phyloP scores from a whole-genome alignment of 2,888 invertebrate species.

The Apodemia zela region DNA sequence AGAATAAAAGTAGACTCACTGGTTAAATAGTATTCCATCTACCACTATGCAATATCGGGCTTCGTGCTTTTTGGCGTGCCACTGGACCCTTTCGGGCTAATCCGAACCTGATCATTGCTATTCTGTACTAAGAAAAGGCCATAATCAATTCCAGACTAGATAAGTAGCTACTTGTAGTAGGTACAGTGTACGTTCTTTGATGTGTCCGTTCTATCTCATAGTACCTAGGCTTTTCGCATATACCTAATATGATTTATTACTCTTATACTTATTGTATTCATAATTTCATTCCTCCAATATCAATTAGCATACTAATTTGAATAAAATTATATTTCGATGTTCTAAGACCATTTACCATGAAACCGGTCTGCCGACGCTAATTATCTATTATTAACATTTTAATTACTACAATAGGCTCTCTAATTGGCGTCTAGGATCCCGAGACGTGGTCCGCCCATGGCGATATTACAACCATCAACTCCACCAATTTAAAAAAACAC shows the following conservation, averaged over 20 bases:
- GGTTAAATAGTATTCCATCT: no score
- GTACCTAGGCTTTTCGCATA: no score
- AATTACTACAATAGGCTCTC: slow-evolving; percentile 66
- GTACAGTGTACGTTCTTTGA: no score
- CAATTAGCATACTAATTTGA: neutral
- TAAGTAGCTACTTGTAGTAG: no score
- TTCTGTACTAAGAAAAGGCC: no score
- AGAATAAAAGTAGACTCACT: no score
- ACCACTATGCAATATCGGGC: no score
- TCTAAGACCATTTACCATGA: neutral
- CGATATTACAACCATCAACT: slow-evolving; percentile 67
- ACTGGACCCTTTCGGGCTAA: no score
- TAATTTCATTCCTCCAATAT: neutral
- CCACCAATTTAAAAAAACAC: slow-evolving; percentile 46
- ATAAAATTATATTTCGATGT: neutral
- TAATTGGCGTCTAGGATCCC: slow-evolving; percentile 73
- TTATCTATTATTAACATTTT: slow-evolving; percentile 39
- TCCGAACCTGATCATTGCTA: no score
- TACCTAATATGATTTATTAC: neutral
- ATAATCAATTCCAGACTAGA: no score
- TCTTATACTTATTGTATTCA: neutral
- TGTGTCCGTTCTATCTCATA: no score
- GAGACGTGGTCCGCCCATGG: slow-evolving; percentile 75
- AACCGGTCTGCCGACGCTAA: slow-evolving; percentile 8
- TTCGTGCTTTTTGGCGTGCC: no score